Percentiles rank a stretch among this genome's conserved stretches.
Conservation (phyloP, 2,888 invertebrate genomes). For the Epinotia brunnichana region DNA sequence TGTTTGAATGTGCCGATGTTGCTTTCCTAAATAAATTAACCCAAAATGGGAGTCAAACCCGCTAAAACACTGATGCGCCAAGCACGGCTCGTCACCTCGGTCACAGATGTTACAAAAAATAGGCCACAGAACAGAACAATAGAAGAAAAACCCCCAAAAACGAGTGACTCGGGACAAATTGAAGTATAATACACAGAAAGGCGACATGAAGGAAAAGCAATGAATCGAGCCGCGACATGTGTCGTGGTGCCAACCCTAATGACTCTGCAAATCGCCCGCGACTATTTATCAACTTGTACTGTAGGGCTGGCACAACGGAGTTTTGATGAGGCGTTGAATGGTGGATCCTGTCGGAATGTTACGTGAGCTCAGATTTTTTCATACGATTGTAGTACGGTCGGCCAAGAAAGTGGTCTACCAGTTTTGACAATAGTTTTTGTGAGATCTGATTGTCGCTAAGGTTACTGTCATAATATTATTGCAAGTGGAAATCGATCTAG, state of each 20-base stretch:
- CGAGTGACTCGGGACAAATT: constrained; percentile 43
- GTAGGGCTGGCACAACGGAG: constrained; percentile 32
- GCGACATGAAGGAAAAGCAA: constrained; percentile 35
- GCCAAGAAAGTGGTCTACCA: no score
- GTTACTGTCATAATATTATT: no score
- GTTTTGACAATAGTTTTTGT: no score
- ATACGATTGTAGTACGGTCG: no score
- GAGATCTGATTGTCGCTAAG: no score
- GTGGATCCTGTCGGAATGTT: background rate
- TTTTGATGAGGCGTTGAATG: constrained; percentile 15
- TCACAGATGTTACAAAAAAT: background rate
- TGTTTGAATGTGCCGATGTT: no score
- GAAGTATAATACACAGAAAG: constrained; percentile 43
- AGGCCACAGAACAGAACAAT: constrained; percentile 20
- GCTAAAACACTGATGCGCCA: background rate
- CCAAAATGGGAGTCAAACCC: no score
- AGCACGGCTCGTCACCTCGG: background rate
- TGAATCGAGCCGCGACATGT: constrained; percentile 44
- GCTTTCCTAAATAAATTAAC: no score
- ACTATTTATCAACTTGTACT: constrained; percentile 45
- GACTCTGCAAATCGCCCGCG: constrained; percentile 45
- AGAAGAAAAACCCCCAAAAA: constrained; percentile 32
- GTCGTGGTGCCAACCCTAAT: constrained; percentile 46
- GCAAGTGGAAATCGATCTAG: no score
- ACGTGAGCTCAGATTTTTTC: no score